Conservation (phyloP, 2,888 invertebrate genomes). For the Himalopsyche japonica region DNA sequence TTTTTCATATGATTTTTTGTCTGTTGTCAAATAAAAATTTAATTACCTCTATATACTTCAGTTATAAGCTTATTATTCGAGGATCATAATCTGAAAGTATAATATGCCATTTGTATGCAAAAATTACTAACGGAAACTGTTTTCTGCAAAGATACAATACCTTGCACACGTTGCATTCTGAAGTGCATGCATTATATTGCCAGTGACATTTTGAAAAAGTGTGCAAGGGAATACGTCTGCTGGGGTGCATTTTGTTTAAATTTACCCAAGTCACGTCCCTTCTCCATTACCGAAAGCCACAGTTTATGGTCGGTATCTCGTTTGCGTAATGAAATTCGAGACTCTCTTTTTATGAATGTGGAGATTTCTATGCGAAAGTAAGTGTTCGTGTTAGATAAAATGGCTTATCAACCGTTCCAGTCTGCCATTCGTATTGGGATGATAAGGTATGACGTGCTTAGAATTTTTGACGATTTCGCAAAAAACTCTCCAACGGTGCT, state of each 20-base stretch:
- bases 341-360: conserved; percentile 6
- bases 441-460: neutral
- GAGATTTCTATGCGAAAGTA: conserved; percentile 10
- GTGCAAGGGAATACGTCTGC: neutral
- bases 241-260: neutral
- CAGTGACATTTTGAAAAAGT: neutral
- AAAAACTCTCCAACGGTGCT: no score
- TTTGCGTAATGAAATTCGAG: conserved; percentile 21
- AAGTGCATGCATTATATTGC: neutral
- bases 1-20: no score
- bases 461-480: neutral
- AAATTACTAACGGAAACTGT: neutral
- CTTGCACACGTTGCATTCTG: neutral
- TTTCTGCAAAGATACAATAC: neutral
- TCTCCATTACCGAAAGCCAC: conserved; percentile 3
- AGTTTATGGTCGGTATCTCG: conserved; percentile 11
- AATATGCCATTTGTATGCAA: no score
- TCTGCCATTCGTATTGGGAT: neutral
- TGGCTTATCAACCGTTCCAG: neutral
- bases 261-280: conserved; percentile 1
- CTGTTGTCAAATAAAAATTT: no score
- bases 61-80: no score
- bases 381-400: conserved; percentile 6
- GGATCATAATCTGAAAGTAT: no score
- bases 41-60: no score